Evolutionary conservation across 2,113 vertebrate species (phyloP).

Genomic region (Esox niger): DNA sequence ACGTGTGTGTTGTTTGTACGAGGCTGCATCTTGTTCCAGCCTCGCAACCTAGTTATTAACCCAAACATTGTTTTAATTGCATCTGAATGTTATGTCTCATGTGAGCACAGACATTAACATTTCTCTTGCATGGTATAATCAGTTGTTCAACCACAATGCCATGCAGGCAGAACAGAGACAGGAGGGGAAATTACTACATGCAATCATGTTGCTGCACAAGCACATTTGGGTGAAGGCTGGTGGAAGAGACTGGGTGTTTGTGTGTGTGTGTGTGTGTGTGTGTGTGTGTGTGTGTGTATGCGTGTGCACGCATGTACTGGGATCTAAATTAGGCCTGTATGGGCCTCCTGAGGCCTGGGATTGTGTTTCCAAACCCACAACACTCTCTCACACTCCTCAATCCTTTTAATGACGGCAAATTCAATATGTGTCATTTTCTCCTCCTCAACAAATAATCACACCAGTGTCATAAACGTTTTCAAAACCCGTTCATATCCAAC

Average conservation of each 20-base stretch:
- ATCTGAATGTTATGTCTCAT: slow-evolving; percentile 70
- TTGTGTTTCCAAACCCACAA: slow-evolving; percentile 28
- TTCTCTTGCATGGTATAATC: slow-evolving; percentile 66
- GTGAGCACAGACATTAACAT: slow-evolving; percentile 69
- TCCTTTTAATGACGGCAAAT: slow-evolving; percentile 1
- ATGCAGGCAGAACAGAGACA: slow-evolving; percentile 44
- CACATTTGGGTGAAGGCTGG: slow-evolving; percentile 52
- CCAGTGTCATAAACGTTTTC: neutral
- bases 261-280: no score
- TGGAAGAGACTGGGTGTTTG: slow-evolving; percentile 17
- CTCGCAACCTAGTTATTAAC: slow-evolving; percentile 64
- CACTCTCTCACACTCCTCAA: slow-evolving; percentile 26
- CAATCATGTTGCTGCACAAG: slow-evolving; percentile 60
- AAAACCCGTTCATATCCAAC: neutral
- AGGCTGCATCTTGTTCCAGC: slow-evolving; percentile 21
- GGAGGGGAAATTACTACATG: slow-evolving; percentile 61
- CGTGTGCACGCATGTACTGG: no score
- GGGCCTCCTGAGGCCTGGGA: no score
- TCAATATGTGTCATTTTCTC: slow-evolving; percentile 7
- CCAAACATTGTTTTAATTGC: slow-evolving; percentile 73
- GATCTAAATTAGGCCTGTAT: no score
- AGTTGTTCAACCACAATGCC: slow-evolving; percentile 64
- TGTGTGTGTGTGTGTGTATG: no score
- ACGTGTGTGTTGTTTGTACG: slow-evolving; percentile 38
- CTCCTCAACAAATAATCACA: neutral